phyloP scores from a whole-genome alignment of 23 tunicate genomes.

The Trididemnum nubilum region DNA sequence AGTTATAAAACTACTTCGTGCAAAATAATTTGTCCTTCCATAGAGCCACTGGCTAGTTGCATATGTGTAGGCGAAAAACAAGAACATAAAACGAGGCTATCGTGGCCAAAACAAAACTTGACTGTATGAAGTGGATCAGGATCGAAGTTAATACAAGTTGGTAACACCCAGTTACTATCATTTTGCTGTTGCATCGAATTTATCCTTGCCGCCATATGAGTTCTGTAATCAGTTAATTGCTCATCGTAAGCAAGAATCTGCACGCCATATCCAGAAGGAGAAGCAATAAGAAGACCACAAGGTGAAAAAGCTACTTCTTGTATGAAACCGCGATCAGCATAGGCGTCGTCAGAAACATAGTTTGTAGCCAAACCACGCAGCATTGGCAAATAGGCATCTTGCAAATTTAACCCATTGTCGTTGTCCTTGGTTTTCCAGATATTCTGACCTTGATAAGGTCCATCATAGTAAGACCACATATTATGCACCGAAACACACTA shows the following conservation, averaged over 20 bases:
- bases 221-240: slow-evolving; percentile 47
- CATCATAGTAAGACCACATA: slow-evolving; percentile 57
- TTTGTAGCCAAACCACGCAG: slow-evolving; percentile 49
- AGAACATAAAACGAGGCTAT: slow-evolving; percentile 59
- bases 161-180: slow-evolving; percentile 35
- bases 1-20: neutral
- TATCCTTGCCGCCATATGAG: slow-evolving; percentile 44
- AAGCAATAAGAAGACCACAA: slow-evolving; percentile 72
- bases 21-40: slow-evolving; percentile 54
- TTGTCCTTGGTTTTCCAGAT: neutral
- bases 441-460: slow-evolving; percentile 35
- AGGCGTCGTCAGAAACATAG: neutral
- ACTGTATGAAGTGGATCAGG: slow-evolving; percentile 15
- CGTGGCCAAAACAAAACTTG: slow-evolving; percentile 68
- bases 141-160: slow-evolving; percentile 18
- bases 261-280: slow-evolving; percentile 75
- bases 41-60: slow-evolving; percentile 76
- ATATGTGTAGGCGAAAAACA: slow-evolving; percentile 64
- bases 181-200: slow-evolving; percentile 12
- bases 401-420: neutral
- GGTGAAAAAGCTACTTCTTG: slow-evolving; percentile 73
- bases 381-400: slow-evolving; percentile 13
- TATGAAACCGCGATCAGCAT: slow-evolving; percentile 40
- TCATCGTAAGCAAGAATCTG: slow-evolving; percentile 36
- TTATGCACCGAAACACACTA: slow-evolving; percentile 57